These are phyloP conservation scores for Trypoxylon attenuatum DNA, from an alignment of 2,888 invertebrate genomes.

Conservation along the genomic window DNA sequence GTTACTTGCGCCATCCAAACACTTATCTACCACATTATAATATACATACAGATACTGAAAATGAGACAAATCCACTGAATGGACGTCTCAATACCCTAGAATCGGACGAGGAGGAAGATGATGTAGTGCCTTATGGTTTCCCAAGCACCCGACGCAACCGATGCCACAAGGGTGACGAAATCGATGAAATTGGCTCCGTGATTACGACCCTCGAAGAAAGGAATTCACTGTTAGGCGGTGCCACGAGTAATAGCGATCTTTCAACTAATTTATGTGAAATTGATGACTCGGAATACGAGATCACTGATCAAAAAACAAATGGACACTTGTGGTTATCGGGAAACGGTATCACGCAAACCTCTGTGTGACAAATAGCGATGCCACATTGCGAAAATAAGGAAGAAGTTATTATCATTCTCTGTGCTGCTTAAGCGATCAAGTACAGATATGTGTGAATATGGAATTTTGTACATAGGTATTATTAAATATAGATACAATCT, in stretches of 20 bases:
- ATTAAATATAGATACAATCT: slow-evolving; percentile 53
- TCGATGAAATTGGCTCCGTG: slow-evolving; percentile 81
- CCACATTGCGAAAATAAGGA: slow-evolving; percentile 33
- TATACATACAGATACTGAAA: slow-evolving; percentile 81
- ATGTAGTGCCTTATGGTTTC: slow-evolving; percentile 76
- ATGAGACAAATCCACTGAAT: slow-evolving; percentile 74
- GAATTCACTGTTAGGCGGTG: slow-evolving; percentile 84
- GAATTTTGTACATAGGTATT: slow-evolving; percentile 67
- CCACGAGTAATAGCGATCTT: slow-evolving; percentile 87
- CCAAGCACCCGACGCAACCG: slow-evolving; percentile 74
- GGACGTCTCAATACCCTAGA: slow-evolving; percentile 71
- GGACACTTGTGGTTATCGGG: slow-evolving; percentile 71
- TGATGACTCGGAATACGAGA: slow-evolving; percentile 89
- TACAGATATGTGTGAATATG: slow-evolving; percentile 56
- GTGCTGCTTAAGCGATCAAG: slow-evolving; percentile 37
- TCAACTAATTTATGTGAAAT: slow-evolving; percentile 94
- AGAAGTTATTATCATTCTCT: slow-evolving; percentile 50
- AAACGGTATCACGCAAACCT: slow-evolving; percentile 73
- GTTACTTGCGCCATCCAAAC: slow-evolving; percentile 89
- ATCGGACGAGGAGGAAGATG: slow-evolving; percentile 72
- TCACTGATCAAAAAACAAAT: slow-evolving; percentile 72
- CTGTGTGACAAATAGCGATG: slow-evolving; percentile 71
- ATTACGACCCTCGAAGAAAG: slow-evolving; percentile 85
- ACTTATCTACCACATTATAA: slow-evolving; percentile 86
- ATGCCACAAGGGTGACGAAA: slow-evolving; percentile 72